Evolutionary conservation across 2,797 vertebrate genomes (phyloP), one percentile per base, ranked within the genome.

Genomic region (Rachycentron canadum): DNA sequence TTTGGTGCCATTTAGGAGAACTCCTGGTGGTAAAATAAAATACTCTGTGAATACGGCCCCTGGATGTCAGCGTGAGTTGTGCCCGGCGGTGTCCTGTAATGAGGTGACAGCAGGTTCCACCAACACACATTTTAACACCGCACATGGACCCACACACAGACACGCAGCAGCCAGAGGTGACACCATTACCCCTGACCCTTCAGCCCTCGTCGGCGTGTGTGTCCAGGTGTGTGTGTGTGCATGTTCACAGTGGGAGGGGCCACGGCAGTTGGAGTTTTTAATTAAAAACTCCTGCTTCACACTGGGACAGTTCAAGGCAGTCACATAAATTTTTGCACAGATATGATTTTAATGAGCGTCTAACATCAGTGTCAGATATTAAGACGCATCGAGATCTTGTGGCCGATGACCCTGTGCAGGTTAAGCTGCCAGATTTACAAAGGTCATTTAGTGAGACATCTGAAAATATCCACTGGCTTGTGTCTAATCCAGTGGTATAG

Each of bases 21-120:
- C 74, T 86, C 78, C 81, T 76, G 76, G 84, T 88, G 86, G 80
- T 74, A 10, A 81, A 75, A 80, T 88, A 81, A 84, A 87, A 79
- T 47, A 21, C 64, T 78, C 40, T 19, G 79, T 67, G 87, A 84
- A 79, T 57, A 45, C 8, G 67, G 84, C 85, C 82, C 74, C 83
- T 78, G 86, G 89, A 84, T 91, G 91, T 92, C 93, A 89, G 86
- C 62, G 43, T 90, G 89, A 91, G 88, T 73, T 84, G 90, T 79
- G 65, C 81, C 89, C 64, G 53, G 71, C 50, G 56, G 90, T 68
- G 81, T 87, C 83, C 67, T 82, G 79, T 92, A 93, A 94, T 93
- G 84, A 94, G 87, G 82, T 89, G 93, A 93, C 94, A 93, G 85
- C 87, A 87, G 81, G 89, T 76, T 92, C 86, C 86, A 77, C 82